Conservation (phyloP, 1,140 invertebrate species). For the Hycleus cichorii region DNA sequence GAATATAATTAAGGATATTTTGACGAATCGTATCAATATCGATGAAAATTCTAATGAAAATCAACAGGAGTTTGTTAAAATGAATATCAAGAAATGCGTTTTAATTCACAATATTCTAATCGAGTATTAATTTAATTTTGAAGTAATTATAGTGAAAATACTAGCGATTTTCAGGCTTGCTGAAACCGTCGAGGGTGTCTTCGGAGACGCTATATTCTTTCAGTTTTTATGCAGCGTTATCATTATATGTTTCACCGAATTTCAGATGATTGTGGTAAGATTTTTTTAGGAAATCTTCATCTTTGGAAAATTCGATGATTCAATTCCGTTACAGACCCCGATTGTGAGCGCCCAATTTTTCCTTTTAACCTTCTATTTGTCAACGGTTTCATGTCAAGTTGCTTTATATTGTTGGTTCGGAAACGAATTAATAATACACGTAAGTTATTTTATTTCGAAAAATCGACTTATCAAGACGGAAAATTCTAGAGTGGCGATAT, state of each 20-base stretch:
- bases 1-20: conserved; percentile 1
- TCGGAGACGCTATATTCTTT: conserved; percentile 23
- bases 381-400: conserved; percentile 22
- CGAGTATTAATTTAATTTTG: neutral
- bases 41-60: neutral
- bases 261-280: conserved; percentile 25
- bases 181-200: conserved; percentile 18
- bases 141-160: neutral
- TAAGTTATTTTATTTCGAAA: conserved; percentile 6
- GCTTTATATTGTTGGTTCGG: conserved; percentile 28
- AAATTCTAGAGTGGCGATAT: conserved; percentile 32
- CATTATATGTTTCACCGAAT: conserved; percentile 29
- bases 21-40: neutral
- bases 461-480: neutral
- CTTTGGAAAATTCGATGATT: too few relatives aligned
- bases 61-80: neutral
- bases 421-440: conserved; percentile 24
- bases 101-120: conserved; percentile 1
- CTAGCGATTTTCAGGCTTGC: conserved; percentile 11
- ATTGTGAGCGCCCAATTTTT: conserved; percentile 19
- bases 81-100: neutral
- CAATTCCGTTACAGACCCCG: neutral
- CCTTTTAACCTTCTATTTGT: conserved; percentile 21
- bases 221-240: conserved; percentile 27
- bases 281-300: too few relatives aligned